A percentile compares a stretch with the other conserved stretches of the same genome.
Conservation (phyloP, 2,888 invertebrate species). For the Melangyna quadrimaculata region DNA sequence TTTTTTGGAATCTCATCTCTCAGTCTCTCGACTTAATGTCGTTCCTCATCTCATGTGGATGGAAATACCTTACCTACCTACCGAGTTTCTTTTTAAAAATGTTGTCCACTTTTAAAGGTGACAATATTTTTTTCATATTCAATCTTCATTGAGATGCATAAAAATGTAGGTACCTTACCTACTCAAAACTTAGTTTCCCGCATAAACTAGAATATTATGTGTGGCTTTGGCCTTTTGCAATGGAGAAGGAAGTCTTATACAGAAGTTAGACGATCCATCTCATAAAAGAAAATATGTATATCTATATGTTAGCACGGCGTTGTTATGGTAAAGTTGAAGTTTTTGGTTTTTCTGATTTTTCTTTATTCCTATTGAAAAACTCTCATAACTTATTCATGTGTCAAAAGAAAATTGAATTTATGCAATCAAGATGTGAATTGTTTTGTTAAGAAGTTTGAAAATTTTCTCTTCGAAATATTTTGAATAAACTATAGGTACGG, state of each 20-base stretch:
- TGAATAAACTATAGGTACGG: not conserved
- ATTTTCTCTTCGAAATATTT: not conserved
- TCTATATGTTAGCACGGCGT: constrained; percentile 7
- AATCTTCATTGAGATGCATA: constrained; percentile 60
- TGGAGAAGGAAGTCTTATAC: constrained; percentile 23
- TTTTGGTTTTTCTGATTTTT: constrained; percentile 15
- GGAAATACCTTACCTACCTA: too few relatives aligned
- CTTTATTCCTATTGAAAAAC: constrained; percentile 4
- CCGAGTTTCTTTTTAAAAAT: constrained; percentile 16
- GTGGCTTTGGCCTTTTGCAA: constrained; percentile 41
- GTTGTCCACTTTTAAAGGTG: constrained; percentile 29
- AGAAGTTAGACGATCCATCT: constrained; percentile 14
- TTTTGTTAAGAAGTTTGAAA: constrained; percentile 23
- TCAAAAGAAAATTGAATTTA: constrained; percentile 54
- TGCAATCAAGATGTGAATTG: constrained; percentile 47
- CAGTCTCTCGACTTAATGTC: constrained; percentile 39
- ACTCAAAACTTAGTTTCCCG: not conserved
- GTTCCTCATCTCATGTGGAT: not conserved
- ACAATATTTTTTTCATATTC: constrained; percentile 62
- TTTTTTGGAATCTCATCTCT: constrained; percentile 54
- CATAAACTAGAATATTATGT: constrained; percentile 35
- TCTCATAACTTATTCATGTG: constrained; percentile 66
- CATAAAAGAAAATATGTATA: not conserved
- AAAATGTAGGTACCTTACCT: not conserved
- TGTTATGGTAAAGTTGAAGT: constrained; percentile 19